Evolutionary conservation across 2,113 vertebrate species (phyloP), one percentile per base, ranked within the genome.

Genomic region (Mastomys coucha): DNA sequence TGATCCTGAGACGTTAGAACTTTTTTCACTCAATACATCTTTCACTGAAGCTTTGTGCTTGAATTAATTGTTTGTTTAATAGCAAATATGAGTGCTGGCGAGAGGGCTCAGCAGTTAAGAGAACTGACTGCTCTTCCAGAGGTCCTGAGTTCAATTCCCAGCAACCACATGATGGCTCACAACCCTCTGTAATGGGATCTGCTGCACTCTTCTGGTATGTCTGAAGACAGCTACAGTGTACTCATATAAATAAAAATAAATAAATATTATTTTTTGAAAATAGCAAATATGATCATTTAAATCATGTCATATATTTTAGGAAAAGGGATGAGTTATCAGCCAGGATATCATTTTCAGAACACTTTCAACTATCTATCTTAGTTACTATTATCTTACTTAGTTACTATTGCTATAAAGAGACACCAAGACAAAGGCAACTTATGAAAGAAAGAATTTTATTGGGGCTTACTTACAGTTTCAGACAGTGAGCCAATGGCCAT

Each of bases 11-110:
- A 51, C 73, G 78, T 36, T 31, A 78, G 8, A 90, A 63, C n/a
- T 92, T 87, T 90, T 96, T 93, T 93, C 53, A 96, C 91, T 69
- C 56, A 93, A 73, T 39, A 91, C 42, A 72, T 72, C 11, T 78
- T 96, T 91, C 14, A 1, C 56, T 90, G 28, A 12, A 60, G 85
- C 78, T 87, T 75, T 85, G 20, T 33, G 9, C 69, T 94, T 86
- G 2, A 69, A 70, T 84, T 78, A 77, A 89, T 84, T 88, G 6
- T 9, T 69, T 94, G 3, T 77, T 94, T 69, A 73, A 90, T 92
- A 72, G 93, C 39, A 93, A 91, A 78, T 16, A 82, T 28, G 36
- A 63, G 53, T 11, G 53, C 53, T 53, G 53, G 53, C 12, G 53
- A 53, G 53, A 53, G 11, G 53, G 53, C 53, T 53, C 53, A 53